Evolutionary conservation across 2,113 vertebrate species (phyloP).

Genomic region (Gyps fulvus): DNA sequence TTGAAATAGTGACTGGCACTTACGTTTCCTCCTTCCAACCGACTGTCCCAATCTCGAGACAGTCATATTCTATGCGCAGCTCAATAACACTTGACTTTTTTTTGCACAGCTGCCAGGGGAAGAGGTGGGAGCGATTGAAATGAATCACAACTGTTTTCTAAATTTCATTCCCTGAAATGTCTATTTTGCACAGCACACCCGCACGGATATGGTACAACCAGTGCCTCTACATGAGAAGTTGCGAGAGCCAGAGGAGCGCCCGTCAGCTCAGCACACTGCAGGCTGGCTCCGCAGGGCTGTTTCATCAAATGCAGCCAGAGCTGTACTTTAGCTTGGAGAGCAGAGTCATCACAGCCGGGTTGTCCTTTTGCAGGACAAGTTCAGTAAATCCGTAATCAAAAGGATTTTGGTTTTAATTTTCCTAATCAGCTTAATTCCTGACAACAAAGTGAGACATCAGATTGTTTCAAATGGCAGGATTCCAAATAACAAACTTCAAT

Average conservation of each 20-base stretch:
- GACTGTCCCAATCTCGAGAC: neutral
- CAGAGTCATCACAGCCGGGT: neutral
- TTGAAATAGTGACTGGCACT: neutral
- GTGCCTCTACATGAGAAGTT: neutral
- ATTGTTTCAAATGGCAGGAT: neutral
- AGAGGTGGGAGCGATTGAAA: neutral
- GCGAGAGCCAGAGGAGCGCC: neutral
- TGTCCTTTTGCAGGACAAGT: neutral
- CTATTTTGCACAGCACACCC: neutral
- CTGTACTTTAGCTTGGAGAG: neutral
- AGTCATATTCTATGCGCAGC: neutral
- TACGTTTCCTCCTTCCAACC: neutral
- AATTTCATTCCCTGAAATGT: neutral
- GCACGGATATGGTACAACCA: neutral
- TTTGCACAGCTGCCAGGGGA: neutral
- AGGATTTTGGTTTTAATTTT: neutral
- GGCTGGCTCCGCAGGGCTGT: too few species aligned
- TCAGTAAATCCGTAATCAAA: neutral
- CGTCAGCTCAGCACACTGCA: accelerated
- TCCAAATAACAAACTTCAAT: neutral
- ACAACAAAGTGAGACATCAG: neutral
- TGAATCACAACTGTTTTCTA: neutral
- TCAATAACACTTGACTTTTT: neutral
- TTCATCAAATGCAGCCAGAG: neutral
- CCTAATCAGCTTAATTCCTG: constrained; percentile 27